Evolutionary conservation across 1,140 invertebrate genomes (phyloP).

Genomic region (Danaus plexippus): DNA sequence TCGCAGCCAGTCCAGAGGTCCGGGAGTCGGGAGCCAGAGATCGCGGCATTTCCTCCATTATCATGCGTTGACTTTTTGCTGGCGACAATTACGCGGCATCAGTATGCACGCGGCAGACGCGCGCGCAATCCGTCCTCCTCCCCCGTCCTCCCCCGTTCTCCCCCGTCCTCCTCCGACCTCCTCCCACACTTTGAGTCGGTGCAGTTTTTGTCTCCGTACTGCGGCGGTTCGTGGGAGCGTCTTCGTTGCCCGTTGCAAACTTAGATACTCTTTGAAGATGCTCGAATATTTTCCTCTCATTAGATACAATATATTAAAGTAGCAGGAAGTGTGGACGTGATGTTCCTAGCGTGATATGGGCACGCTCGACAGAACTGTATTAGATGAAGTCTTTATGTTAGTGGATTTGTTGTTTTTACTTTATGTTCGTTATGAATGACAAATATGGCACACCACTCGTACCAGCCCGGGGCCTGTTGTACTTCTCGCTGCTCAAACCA

Average conservation of each 20-base stretch:
- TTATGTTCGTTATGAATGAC: too few species aligned
- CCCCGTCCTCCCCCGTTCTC: conserved; percentile 9
- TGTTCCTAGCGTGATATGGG: too few species aligned
- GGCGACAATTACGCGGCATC: conserved; percentile 58
- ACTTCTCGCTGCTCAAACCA: too few species aligned
- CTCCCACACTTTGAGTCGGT: conserved; percentile 4
- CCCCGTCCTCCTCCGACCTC: conserved; percentile 11
- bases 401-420: too few species aligned
- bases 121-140: conserved; percentile 28
- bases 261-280: conserved; percentile 26
- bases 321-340: too few species aligned
- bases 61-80: conserved; percentile 55
- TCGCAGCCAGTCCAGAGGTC: too few species aligned
- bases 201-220: conserved; percentile 24
- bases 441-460: too few species aligned
- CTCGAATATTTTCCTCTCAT: conserved; percentile 33
- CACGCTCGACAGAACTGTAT: too few species aligned
- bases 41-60: conserved; percentile 52
- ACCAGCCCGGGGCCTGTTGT: too few species aligned
- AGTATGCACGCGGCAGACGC: conserved; percentile 56
- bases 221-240: conserved; percentile 30
- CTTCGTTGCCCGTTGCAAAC: conserved; percentile 14
- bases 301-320: conserved; percentile 16
- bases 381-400: too few species aligned
- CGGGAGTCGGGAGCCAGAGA: conserved; percentile 13